Percentiles rank a stretch among this genome's conserved stretches.
Conservation (phyloP, 2,888 invertebrate species). For the Drosophila setosimentum region DNA sequence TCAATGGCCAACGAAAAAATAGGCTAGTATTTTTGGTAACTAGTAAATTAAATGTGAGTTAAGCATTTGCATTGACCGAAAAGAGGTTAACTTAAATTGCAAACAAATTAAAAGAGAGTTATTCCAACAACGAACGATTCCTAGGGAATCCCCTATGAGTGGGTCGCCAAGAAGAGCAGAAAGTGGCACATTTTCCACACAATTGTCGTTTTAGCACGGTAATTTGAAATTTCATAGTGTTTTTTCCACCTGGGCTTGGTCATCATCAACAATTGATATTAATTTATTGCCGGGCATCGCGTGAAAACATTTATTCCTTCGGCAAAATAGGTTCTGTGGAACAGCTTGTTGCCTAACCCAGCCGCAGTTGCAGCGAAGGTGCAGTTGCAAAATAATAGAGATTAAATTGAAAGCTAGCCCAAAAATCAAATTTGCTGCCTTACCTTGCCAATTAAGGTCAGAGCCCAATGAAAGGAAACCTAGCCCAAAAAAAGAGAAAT, state of each 20-base stretch:
- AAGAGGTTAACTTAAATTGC: constrained; percentile 63
- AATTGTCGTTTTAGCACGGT: constrained; percentile 36
- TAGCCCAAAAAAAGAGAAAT: constrained; percentile 26
- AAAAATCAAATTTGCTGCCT: constrained; percentile 26
- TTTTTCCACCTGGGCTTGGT: constrained; percentile 52
- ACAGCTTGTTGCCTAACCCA: constrained; percentile 39
- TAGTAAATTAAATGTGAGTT: constrained; percentile 61
- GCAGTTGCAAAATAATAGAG: constrained; percentile 74
- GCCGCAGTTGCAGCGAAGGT: constrained; percentile 46
- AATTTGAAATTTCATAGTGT: constrained; percentile 51
- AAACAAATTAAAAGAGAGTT: constrained; percentile 50
- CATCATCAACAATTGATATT: constrained; percentile 72
- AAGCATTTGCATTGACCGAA: constrained; percentile 38
- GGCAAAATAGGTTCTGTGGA: constrained; percentile 55
- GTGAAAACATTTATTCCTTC: constrained; percentile 67
- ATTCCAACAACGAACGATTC: constrained; percentile 18
- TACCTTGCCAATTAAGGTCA: constrained; percentile 65
- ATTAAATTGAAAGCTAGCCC: constrained; percentile 65
- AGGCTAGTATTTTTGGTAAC: constrained; percentile 56
- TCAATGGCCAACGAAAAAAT: constrained; percentile 27
- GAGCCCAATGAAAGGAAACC: constrained; percentile 33
- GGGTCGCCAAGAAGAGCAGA: background rate
- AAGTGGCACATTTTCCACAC: constrained; percentile 22
- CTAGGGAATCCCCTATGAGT: constrained; percentile 23
- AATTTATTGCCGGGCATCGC: constrained; percentile 67